Conservation (phyloP, 1,140 invertebrate species). For the Muscidifurax raptorellus region DNA sequence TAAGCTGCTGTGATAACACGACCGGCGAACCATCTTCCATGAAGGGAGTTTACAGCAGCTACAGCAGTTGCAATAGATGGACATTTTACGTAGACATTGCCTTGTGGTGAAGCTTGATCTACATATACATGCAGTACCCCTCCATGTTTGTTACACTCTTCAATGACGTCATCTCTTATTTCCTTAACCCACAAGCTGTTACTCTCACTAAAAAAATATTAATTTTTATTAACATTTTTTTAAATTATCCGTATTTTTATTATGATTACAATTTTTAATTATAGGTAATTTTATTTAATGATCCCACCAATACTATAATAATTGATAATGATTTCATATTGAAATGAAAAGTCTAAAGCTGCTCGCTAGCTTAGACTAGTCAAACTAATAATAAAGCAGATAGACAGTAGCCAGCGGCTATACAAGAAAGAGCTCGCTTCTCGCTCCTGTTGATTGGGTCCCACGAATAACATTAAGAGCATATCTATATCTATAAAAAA, state of each 20-base stretch:
- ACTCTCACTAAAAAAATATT: conserved; percentile 82
- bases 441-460: too few species aligned
- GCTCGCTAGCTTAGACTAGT: too few species aligned
- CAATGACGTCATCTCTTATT: conserved; percentile 98
- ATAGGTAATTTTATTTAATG: too few species aligned
- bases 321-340: too few species aligned
- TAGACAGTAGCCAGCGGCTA: too few species aligned
- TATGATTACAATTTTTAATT: background rate
- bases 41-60: conserved; percentile 95
- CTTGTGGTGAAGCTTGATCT: conserved; percentile 95
- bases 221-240: background rate
- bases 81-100: conserved; percentile 99
- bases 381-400: too few species aligned
- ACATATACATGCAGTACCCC: conserved; percentile 98
- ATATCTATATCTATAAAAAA: too few species aligned
- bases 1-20: conserved; percentile 98
- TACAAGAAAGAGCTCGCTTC: too few species aligned
- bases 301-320: too few species aligned
- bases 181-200: conserved; percentile 96
- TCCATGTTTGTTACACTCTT: conserved; percentile 98
- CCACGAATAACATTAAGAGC: too few species aligned
- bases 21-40: conserved; percentile 98
- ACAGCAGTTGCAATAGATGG: conserved; percentile 96
- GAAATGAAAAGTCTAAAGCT: too few species aligned
- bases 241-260: background rate